These are phyloP conservation scores for Delphinus delphis DNA, from an alignment of 2,113 vertebrate species.

Conservation along the genomic window DNA sequence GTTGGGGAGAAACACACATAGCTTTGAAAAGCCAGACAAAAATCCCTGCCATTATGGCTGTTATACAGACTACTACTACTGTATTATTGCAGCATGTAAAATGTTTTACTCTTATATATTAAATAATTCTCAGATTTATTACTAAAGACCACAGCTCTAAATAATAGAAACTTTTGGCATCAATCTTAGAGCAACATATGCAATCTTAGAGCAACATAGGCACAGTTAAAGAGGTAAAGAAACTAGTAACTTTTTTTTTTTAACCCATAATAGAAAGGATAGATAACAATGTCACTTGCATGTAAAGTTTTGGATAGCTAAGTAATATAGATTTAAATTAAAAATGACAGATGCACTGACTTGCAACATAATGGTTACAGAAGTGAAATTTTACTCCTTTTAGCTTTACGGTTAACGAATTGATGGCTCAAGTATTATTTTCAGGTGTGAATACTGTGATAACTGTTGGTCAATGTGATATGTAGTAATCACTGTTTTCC, in stretches of 20 bases:
- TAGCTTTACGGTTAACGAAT: conserved; percentile 80
- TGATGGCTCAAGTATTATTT: conserved; percentile 65
- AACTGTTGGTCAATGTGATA: conserved; percentile 38
- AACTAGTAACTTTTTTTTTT: conserved; percentile 65
- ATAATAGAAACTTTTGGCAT: background rate
- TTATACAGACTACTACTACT: background rate
- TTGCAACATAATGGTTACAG: conserved; percentile 84
- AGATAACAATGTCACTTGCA: conserved; percentile 82
- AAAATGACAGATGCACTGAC: conserved; percentile 84
- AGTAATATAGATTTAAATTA: conserved; percentile 86
- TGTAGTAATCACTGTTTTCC: conserved; percentile 27
- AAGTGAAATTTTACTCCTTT: conserved; percentile 84
- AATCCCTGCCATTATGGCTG: background rate
- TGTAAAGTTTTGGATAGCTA: conserved; percentile 85
- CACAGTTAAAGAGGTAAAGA: conserved; percentile 74
- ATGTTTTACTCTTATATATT: background rate
- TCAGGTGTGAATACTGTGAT: conserved; percentile 58
- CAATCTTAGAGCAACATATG: background rate
- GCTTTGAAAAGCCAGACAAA: background rate
- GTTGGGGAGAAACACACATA: background rate
- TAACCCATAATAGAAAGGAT: conserved; percentile 78
- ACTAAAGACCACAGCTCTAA: background rate
- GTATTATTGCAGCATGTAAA: background rate
- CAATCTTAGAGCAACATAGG: conserved; percentile 29
- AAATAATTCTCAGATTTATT: background rate